Percentiles rank a stretch among this genome's conserved stretches.
These are phyloP conservation scores for Spodoptera picta DNA, from an alignment of 2,888 invertebrate genomes.

Conservation along the genomic window DNA sequence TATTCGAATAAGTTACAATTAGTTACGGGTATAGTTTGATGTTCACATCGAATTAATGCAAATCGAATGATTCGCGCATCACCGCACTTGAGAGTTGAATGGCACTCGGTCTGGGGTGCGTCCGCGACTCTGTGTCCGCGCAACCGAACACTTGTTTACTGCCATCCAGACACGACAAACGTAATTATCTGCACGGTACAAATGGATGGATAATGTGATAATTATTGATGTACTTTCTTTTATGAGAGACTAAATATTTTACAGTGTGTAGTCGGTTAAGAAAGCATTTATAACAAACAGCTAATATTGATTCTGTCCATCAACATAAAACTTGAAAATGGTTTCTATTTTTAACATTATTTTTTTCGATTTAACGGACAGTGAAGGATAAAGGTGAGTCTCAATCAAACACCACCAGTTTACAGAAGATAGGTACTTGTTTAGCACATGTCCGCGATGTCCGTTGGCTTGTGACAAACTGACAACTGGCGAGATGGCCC, in stretches of 20 bases:
- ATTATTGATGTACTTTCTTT: conserved; percentile 41
- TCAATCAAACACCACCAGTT: conserved; percentile 50
- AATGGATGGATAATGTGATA: conserved; percentile 37
- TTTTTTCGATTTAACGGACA: not conserved
- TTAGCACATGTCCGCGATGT: conserved; percentile 80
- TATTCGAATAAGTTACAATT: conserved; percentile 51
- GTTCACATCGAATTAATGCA: conserved; percentile 64
- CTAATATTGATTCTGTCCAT: conserved; percentile 11
- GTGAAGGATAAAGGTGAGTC: conserved; percentile 16
- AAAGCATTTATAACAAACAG: conserved; percentile 18
- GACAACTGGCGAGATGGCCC: conserved; percentile 70
- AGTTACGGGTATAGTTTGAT: conserved; percentile 67
- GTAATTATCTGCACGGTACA: conserved; percentile 37
- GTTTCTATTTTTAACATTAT: not conserved
- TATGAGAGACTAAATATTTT: conserved; percentile 7
- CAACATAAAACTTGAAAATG: conserved; percentile 4
- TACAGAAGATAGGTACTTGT: conserved; percentile 68
- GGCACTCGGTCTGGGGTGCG: conserved; percentile 60
- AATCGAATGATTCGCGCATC: conserved; percentile 77
- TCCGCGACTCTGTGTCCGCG: conserved; percentile 36
- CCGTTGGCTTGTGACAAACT: conserved; percentile 66
- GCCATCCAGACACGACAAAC: conserved; percentile 42
- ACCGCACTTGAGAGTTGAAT: conserved; percentile 67
- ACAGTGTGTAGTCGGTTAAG: conserved; percentile 5
- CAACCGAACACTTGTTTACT: conserved; percentile 48